Conservation (phyloP, 2,113 vertebrate genomes). For the Okapia johnstoni region DNA sequence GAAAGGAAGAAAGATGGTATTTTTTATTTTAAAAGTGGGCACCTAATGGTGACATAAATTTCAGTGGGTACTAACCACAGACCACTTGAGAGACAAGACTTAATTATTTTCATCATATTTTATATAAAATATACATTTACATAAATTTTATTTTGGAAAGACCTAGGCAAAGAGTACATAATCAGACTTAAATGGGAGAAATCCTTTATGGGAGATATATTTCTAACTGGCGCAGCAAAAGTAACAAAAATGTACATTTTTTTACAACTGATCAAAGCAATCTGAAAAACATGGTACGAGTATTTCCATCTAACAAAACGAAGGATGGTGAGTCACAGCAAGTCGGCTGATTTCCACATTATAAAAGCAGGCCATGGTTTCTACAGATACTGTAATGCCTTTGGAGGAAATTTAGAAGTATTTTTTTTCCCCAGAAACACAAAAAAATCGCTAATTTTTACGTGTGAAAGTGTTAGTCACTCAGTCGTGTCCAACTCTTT, state of each 20-base stretch:
- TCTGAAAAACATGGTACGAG: constrained; percentile 23
- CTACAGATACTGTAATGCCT: constrained; percentile 46
- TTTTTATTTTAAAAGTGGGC: neutral
- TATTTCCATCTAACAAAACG: constrained; percentile 42
- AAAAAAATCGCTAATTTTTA: constrained; percentile 37
- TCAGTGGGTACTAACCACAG: neutral
- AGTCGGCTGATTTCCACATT: constrained; percentile 52
- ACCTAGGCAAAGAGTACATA: constrained; percentile 69
- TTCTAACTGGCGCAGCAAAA: constrained; percentile 37
- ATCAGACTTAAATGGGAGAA: constrained; percentile 67
- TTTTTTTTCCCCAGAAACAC: constrained; percentile 16
- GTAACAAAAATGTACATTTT: constrained; percentile 44
- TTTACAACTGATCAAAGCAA: constrained; percentile 44
- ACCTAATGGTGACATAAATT: neutral
- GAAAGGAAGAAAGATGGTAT: neutral
- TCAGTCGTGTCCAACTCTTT: neutral
- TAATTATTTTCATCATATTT: constrained; percentile 69
- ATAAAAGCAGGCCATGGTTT: constrained; percentile 51
- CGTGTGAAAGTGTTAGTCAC: neutral
- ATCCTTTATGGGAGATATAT: constrained; percentile 42
- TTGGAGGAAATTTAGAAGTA: constrained; percentile 53
- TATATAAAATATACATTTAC: constrained; percentile 85
- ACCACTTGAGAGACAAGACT: constrained; percentile 49
- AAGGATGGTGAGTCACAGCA: constrained; percentile 37
- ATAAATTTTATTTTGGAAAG: constrained; percentile 79